A percentile compares a stretch with the other conserved stretches of the same genome.
These are phyloP conservation scores for Gulo gulo DNA, from an alignment of 2,113 vertebrate genomes.

Conservation along the genomic window DNA sequence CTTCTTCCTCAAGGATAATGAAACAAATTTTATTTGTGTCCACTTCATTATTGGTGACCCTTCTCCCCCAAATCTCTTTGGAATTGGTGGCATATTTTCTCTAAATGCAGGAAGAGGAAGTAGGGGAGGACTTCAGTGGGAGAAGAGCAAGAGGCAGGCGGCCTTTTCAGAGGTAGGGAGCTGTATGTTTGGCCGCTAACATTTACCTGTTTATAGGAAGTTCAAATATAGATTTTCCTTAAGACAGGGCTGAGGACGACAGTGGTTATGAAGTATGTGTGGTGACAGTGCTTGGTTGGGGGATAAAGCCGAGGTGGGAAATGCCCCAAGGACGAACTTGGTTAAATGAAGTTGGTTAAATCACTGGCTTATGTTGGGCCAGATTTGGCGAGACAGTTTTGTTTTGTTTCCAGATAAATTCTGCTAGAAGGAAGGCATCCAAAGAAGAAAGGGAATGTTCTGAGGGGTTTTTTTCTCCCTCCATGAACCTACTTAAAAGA, in stretches of 20 bases:
- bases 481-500: slow-evolving; percentile 25
- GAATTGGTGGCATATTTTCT: not conserved
- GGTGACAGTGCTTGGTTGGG: not conserved
- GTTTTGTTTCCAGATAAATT: not conserved
- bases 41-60: not conserved
- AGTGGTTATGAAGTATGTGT: no score
- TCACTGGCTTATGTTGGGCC: not conserved
- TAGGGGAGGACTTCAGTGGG: not conserved
- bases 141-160: not conserved
- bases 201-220: not conserved
- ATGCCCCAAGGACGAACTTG: not conserved
- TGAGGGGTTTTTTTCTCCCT: not conserved
- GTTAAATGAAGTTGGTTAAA: not conserved
- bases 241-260: not conserved
- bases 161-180: not conserved
- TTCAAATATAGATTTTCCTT: not conserved
- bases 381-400: not conserved
- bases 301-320: not conserved
- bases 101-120: not conserved
- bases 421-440: not conserved
- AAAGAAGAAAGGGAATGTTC: not conserved
- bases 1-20: not conserved
- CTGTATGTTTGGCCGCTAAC: not conserved
- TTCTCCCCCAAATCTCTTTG: not conserved
- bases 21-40: not conserved